Percentiles rank a stretch among this genome's conserved stretches.
Evolutionary conservation across 2,113 vertebrate species (phyloP).

Genomic region (Nannobrachium achirus): DNA sequence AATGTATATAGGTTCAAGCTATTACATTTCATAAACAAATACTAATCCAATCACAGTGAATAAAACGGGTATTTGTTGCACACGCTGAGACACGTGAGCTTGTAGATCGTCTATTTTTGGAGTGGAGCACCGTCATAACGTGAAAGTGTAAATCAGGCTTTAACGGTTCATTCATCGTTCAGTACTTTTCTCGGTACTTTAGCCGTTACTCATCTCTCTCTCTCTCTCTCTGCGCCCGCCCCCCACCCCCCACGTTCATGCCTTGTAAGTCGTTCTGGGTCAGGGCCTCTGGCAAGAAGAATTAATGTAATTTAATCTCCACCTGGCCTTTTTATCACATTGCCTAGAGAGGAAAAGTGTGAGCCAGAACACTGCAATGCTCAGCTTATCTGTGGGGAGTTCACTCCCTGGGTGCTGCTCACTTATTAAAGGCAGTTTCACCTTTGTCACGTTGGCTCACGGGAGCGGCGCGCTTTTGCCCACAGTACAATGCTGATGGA

Average conservation of each 20-base stretch:
- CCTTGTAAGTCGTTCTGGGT: conserved; percentile 74
- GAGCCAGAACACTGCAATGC: conserved; percentile 59
- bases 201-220: conserved; percentile 44
- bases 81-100: neutral
- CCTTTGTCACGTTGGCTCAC: conserved; percentile 49
- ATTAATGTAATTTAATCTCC: conserved; percentile 75
- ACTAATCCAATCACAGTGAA: no score
- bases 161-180: conserved; percentile 54
- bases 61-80: no score
- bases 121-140: conserved; percentile 8
- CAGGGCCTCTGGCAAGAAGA: conserved; percentile 59
- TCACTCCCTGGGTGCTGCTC: conserved; percentile 53
- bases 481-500: conserved; percentile 26
- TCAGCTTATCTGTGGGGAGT: conserved; percentile 64
- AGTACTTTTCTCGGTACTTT: conserved; percentile 60
- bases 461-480: neutral
- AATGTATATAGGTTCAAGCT: no score
- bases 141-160: conserved; percentile 31
- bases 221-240: conserved; percentile 11
- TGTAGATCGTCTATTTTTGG: neutral
- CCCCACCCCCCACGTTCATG: conserved; percentile 13
- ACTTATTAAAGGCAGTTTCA: conserved; percentile 59
- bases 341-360: conserved; percentile 54
- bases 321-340: conserved; percentile 70
- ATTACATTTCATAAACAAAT: no score